These are phyloP conservation scores for Camponotus fellah DNA, from an alignment of 2,888 invertebrate genomes.

Conservation along the genomic window DNA sequence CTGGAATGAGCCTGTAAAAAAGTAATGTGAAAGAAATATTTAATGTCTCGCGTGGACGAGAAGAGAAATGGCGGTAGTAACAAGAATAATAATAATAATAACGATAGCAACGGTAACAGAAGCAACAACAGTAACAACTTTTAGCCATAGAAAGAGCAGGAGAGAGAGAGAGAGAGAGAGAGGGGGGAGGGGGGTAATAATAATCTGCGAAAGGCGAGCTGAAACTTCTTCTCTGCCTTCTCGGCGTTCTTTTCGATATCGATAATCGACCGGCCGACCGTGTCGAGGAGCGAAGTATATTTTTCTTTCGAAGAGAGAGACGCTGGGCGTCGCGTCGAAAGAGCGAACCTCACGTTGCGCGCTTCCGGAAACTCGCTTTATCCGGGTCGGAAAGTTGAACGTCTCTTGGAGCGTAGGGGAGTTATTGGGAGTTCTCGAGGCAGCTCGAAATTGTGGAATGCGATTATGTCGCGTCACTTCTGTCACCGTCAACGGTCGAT, in stretches of 20 bases:
- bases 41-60: not conserved
- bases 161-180: not conserved
- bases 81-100: too few relatives aligned
- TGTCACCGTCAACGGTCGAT: conserved; percentile 43
- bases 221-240: not conserved
- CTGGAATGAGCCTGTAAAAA: not conserved
- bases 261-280: conserved; percentile 25
- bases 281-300: conserved; percentile 44
- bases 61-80: not conserved
- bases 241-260: conserved; percentile 29
- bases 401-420: conserved; percentile 41
- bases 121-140: not conserved
- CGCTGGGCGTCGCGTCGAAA: conserved; percentile 16
- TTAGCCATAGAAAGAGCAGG: not conserved
- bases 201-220: not conserved
- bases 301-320: conserved; percentile 5
- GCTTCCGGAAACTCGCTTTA: conserved; percentile 49
- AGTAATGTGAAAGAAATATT: conserved; percentile 15
- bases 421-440: conserved; percentile 45
- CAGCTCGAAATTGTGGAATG: conserved; percentile 48
- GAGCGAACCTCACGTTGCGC: conserved; percentile 40
- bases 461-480: conserved; percentile 55
- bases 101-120: not conserved
- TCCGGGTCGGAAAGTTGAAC: conserved; percentile 49
- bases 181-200: not conserved